Evolutionary conservation across 2,888 invertebrate genomes (phyloP).

Genomic region (Platycheirus albimanus): DNA sequence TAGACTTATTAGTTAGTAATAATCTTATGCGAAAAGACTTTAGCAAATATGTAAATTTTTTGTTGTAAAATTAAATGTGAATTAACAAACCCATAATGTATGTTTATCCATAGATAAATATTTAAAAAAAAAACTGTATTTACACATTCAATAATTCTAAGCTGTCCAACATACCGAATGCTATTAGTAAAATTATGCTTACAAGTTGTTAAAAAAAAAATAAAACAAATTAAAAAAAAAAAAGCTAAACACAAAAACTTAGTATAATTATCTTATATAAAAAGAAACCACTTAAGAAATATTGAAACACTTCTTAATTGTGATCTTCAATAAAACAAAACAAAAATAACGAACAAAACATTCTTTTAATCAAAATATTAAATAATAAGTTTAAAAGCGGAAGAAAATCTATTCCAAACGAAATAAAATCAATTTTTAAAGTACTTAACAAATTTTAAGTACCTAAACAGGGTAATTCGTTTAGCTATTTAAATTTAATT

Average conservation of each 20-base stretch:
- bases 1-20: no score
- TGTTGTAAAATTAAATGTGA: constrained; percentile 55
- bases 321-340: constrained; percentile 27
- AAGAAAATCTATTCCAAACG: constrained; percentile 22
- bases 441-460: constrained; percentile 39
- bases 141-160: constrained; percentile 35
- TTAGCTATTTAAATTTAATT: constrained; percentile 14
- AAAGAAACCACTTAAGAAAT: neutral
- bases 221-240: constrained; percentile 17
- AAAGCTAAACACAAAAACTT: constrained; percentile 24
- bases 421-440: constrained; percentile 42
- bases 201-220: constrained; percentile 37
- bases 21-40: no score
- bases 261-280: neutral
- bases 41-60: no score
- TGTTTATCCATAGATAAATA: constrained; percentile 27
- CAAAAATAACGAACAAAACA: constrained; percentile 21
- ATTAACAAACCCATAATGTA: constrained; percentile 28
- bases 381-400: neutral
- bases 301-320: neutral
- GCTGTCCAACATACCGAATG: constrained; percentile 57
- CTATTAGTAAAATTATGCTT: constrained; percentile 60
- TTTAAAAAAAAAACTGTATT: constrained; percentile 10
- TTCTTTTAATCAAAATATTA: constrained; percentile 28
- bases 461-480: constrained; percentile 68